Conservation (phyloP, 1,140 invertebrate genomes). For the Ostrea denselamellosa region DNA sequence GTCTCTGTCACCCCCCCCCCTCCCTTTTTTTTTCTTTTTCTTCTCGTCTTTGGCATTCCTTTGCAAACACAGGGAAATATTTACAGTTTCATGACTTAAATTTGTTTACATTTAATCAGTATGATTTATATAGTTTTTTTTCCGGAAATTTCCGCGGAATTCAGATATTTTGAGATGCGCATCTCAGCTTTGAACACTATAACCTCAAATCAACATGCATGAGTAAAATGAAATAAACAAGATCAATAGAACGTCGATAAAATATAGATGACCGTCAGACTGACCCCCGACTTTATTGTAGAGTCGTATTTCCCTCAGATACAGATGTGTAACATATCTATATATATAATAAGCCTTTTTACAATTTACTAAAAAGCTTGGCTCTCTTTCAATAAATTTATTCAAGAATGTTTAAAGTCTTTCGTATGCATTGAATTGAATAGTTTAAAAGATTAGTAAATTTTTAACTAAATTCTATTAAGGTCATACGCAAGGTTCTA, state of each 20-base stretch:
- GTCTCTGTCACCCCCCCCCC: too few species aligned
- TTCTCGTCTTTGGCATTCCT: too few species aligned
- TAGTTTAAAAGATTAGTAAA: too few species aligned
- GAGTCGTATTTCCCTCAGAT: background rate
- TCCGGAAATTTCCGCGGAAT: too few species aligned
- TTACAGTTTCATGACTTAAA: too few species aligned
- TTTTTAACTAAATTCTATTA: too few species aligned
- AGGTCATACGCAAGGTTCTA: too few species aligned
- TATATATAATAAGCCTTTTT: background rate
- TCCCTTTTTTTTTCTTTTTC: too few species aligned
- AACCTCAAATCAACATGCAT: background rate
- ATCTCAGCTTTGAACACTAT: background rate
- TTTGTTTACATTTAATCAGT: too few species aligned
- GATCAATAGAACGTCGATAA: background rate
- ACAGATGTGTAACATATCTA: slow-evolving; percentile 1
- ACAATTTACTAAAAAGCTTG: background rate
- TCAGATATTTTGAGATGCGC: too few species aligned
- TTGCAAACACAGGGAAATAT: too few species aligned
- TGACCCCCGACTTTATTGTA: background rate
- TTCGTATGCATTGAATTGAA: background rate
- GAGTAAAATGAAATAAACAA: background rate
- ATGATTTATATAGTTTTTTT: too few species aligned
- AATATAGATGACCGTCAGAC: background rate
- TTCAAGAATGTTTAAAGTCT: background rate
- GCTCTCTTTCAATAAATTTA: background rate